Percentiles rank a stretch among this genome's conserved stretches.
These are phyloP conservation scores for Campylomormyrus tamandua DNA, from an alignment of 2,113 vertebrate genomes.

Conservation along the genomic window DNA sequence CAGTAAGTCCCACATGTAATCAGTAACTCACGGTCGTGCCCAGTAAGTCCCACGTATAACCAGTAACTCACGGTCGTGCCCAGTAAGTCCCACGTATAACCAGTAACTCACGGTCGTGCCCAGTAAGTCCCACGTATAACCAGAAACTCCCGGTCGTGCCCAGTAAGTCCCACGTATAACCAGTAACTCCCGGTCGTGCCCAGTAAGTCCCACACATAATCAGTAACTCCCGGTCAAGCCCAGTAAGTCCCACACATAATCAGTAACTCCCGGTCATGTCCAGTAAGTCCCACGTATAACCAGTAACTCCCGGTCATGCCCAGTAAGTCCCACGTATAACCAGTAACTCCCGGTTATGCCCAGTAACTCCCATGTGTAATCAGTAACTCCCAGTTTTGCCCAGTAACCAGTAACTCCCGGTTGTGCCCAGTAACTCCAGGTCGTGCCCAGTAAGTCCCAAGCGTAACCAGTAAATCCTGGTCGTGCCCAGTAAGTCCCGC, in stretches of 20 bases:
- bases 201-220: slow-evolving; percentile 26
- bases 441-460: slow-evolving; percentile 25
- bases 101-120: no score
- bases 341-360: neutral
- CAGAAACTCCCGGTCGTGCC: no score
- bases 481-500: slow-evolving; percentile 27
- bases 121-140: no score
- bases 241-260: no score
- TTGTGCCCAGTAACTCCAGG: no score
- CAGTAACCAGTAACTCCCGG: slow-evolving; percentile 24
- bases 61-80: slow-evolving; percentile 21
- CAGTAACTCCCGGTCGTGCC: slow-evolving; percentile 22
- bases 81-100: no score
- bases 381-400: no score
- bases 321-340: slow-evolving; percentile 19
- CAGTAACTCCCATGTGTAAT: neutral
- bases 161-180: no score
- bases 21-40: no score
- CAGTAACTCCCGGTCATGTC: neutral
- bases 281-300: slow-evolving; percentile 24
- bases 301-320: neutral
- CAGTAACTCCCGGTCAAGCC: neutral
- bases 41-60: no score
- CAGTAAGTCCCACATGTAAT: no score
- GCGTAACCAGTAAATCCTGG: no score